phyloP scores from a whole-genome alignment of 2,888 invertebrate species.

The Halocaridina rubra region DNA sequence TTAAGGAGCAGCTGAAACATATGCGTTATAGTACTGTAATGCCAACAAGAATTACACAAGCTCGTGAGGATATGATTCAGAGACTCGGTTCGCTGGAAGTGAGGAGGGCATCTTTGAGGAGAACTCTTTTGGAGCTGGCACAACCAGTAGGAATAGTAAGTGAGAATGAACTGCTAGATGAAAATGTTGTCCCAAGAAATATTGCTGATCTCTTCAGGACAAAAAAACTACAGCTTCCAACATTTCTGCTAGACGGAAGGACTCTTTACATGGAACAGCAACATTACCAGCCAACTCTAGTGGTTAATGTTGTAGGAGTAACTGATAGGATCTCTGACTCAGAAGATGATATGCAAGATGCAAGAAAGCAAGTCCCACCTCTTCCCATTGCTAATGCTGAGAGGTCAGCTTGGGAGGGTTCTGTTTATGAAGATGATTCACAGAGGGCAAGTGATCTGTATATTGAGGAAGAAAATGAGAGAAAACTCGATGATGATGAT shows the following conservation, averaged over 20 bases:
- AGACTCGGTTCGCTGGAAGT: background rate
- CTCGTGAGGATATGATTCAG: background rate
- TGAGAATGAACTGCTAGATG: background rate
- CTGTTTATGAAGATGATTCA: background rate
- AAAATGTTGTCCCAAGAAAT: background rate
- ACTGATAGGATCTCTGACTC: too few relatives aligned
- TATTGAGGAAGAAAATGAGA: background rate
- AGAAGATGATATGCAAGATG: too few relatives aligned
- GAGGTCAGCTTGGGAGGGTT: background rate
- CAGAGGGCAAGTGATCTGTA: background rate
- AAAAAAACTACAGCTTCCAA: too few relatives aligned
- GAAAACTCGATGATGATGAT: background rate
- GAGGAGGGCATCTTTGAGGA: background rate
- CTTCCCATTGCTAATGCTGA: background rate
- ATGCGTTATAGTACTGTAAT: background rate
- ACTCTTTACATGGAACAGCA: too few relatives aligned
- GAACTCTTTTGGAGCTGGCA: background rate
- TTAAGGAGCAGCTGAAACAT: background rate
- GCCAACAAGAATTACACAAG: background rate
- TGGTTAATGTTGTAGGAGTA: too few relatives aligned
- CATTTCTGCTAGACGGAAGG: too few relatives aligned
- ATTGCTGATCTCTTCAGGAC: background rate
- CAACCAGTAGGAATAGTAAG: background rate
- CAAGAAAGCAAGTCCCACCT: too few relatives aligned
- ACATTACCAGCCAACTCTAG: too few relatives aligned